These are phyloP conservation scores for Archocentrus centrarchus DNA, from an alignment of 2,113 vertebrate species.

Conservation along the genomic window DNA sequence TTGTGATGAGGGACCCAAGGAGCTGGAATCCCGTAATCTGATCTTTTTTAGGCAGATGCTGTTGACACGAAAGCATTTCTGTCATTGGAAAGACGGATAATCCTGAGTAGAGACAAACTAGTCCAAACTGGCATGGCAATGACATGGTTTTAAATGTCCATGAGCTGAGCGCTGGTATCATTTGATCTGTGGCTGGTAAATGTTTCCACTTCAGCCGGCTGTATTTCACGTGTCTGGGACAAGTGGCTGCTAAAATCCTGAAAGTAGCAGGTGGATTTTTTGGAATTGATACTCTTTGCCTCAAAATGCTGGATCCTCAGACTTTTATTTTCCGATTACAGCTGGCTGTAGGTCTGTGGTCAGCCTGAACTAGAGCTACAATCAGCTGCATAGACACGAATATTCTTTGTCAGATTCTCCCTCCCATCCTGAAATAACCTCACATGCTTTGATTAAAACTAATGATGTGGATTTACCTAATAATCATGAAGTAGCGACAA, in stretches of 20 bases:
- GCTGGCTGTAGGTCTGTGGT: constrained; percentile 13
- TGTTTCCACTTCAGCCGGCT: not conserved
- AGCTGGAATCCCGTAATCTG: not conserved
- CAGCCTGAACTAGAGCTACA: not conserved
- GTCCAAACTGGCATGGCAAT: not conserved
- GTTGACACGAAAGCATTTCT: not conserved
- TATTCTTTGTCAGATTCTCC: constrained; percentile 9
- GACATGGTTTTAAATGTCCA: not conserved
- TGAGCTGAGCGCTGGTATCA: not conserved
- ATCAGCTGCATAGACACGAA: constrained; percentile 8
- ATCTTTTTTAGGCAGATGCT: not conserved
- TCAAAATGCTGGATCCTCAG: constrained; percentile 15
- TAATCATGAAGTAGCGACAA: not conserved
- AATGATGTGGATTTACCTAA: not conserved
- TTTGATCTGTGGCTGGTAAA: constrained; percentile 34
- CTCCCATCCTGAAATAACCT: not conserved
- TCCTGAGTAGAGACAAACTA: not conserved
- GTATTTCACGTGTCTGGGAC: not conserved
- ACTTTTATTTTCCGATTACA: constrained; percentile 28
- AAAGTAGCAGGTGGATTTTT: not conserved
- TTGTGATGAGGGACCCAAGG: not conserved
- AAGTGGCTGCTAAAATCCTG: constrained; percentile 20
- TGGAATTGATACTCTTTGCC: not conserved
- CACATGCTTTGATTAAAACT: not conserved
- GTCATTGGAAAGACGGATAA: accelerated